Evolutionary conservation across 2,113 vertebrate genomes (phyloP).

Genomic region (Upupa epops): DNA sequence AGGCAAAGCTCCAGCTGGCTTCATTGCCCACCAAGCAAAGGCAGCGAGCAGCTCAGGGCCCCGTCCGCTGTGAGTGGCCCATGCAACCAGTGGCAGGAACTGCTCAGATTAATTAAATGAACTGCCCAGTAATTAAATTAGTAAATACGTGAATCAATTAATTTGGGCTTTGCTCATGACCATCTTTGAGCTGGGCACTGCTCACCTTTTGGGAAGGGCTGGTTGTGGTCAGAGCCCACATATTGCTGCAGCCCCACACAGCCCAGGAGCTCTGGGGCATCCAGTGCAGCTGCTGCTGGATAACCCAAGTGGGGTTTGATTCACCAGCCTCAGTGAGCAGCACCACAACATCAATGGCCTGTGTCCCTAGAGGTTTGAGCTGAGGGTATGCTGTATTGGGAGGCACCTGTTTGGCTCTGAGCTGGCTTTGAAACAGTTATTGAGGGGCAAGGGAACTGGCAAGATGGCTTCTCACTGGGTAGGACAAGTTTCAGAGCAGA

Average conservation of each 20-base stretch:
- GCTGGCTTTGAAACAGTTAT: not conserved
- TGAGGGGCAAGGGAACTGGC: not conserved
- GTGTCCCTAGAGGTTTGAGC: not conserved
- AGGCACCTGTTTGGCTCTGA: not conserved
- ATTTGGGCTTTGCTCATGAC: not conserved
- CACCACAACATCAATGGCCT: not conserved
- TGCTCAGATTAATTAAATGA: not conserved
- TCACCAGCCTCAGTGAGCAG: not conserved
- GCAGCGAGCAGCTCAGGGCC: accelerated
- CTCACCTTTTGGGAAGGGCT: not conserved
- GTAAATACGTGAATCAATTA: not conserved
- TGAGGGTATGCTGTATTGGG: not conserved
- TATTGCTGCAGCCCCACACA: not conserved
- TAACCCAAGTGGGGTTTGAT: not conserved
- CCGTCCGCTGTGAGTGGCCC: accelerated
- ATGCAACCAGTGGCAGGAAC: not conserved
- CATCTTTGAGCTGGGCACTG: not conserved
- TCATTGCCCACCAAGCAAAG: not conserved
- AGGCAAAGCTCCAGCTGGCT: not conserved
- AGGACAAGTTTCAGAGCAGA: constrained; percentile 29
- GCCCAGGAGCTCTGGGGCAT: not conserved
- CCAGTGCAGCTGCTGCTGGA: not conserved
- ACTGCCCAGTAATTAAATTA: not conserved
- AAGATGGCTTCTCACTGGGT: not conserved
- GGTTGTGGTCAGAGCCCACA: not conserved